Conservation (phyloP, 1,140 invertebrate species). For the Conus ventricosus region DNA sequence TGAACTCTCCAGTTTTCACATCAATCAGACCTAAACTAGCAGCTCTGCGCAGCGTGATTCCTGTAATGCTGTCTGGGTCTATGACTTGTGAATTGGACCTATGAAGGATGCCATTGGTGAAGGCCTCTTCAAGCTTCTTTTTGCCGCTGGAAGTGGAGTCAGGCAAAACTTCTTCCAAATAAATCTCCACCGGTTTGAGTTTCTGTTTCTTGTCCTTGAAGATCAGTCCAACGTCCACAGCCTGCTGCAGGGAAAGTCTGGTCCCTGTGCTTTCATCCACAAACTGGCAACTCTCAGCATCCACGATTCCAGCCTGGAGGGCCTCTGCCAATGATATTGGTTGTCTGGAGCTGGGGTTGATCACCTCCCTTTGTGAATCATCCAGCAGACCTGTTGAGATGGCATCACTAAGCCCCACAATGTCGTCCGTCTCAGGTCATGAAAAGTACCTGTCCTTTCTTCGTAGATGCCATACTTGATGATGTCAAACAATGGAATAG, state of each 20-base stretch:
- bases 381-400: constrained; percentile 78
- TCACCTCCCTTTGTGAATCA: constrained; percentile 54
- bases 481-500: constrained; percentile 56
- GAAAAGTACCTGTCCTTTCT: constrained; percentile 75
- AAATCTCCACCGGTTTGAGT: constrained; percentile 64
- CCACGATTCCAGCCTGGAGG: constrained; percentile 83
- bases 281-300: constrained; percentile 82
- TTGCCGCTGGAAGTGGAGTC: constrained; percentile 57
- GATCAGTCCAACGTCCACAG: constrained; percentile 58
- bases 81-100: constrained; percentile 68
- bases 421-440: constrained; percentile 80
- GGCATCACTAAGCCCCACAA: constrained; percentile 78
- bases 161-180: constrained; percentile 64
- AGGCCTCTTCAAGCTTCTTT: constrained; percentile 65
- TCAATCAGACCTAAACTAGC: constrained; percentile 77
- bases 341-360: constrained; percentile 48
- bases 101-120: constrained; percentile 64
- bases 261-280: constrained; percentile 48
- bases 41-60: constrained; percentile 66
- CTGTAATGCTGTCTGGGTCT: constrained; percentile 67
- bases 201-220: constrained; percentile 52
- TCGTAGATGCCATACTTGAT: constrained; percentile 60
- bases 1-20: constrained; percentile 85
- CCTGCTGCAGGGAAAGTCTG: constrained; percentile 51
- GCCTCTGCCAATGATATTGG: constrained; percentile 74